These are phyloP conservation scores for Allacma fusca DNA, from an alignment of 2,888 invertebrate genomes.

Conservation along the genomic window DNA sequence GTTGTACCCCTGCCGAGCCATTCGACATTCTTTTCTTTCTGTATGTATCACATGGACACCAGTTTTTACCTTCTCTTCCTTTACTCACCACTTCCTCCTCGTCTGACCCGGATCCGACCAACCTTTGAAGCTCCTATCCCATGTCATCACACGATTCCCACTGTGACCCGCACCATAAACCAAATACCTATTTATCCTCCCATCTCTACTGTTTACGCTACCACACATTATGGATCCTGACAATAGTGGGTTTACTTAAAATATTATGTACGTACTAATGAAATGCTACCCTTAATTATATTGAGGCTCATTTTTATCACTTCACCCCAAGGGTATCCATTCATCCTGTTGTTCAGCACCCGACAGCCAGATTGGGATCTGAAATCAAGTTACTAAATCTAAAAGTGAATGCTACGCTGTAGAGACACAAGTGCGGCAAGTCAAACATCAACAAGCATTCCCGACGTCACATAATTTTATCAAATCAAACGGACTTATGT, in stretches of 20 bases:
- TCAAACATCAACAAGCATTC: not conserved
- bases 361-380: not conserved
- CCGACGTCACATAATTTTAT: not conserved
- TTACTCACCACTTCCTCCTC: slow-evolving; percentile 40
- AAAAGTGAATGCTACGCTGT: too few relatives aligned
- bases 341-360: not conserved
- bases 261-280: too few relatives aligned
- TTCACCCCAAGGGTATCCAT: not conserved
- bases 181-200: slow-evolving; percentile 6
- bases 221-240: not conserved
- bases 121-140: slow-evolving; percentile 48
- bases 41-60: not conserved
- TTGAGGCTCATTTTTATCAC: not conserved
- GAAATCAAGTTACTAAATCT: not conserved
- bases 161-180: slow-evolving; percentile 31
- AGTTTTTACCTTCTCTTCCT: slow-evolving; percentile 1
- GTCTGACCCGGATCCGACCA: slow-evolving; percentile 55
- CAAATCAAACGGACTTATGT: slow-evolving; percentile 21
- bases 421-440: not conserved
- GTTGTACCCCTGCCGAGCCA: slow-evolving; percentile 6
- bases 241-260: not conserved
- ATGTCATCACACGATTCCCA: slow-evolving; percentile 35
- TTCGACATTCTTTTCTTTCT: slow-evolving; percentile 44
- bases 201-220: slow-evolving; percentile 28
- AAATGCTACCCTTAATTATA: not conserved